Evolutionary conservation across 2,888 invertebrate genomes (phyloP).

Genomic region (Melipona beecheii): DNA sequence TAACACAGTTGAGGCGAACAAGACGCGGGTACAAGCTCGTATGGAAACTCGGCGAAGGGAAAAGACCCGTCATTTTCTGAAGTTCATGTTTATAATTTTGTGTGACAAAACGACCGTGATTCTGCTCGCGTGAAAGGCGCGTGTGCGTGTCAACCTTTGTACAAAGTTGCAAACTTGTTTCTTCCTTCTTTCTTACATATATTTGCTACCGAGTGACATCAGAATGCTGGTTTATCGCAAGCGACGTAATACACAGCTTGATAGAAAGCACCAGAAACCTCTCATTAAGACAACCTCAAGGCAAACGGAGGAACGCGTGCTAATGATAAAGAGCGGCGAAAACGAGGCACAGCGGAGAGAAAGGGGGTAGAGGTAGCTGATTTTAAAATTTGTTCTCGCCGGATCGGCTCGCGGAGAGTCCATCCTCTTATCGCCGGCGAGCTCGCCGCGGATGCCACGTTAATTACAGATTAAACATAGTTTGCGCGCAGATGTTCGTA

Average conservation of each 20-base stretch:
- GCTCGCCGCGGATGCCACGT: not conserved
- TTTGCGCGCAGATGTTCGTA: not conserved
- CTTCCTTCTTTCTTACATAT: not conserved
- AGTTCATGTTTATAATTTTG: conserved; percentile 17
- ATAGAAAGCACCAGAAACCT: not conserved
- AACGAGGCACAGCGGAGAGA: not conserved
- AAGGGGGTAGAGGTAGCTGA: not conserved
- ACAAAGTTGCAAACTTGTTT: conserved; percentile 12
- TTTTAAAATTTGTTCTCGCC: not conserved
- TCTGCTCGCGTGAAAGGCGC: not conserved
- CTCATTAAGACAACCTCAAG: not conserved
- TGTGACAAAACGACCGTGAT: conserved; percentile 11
- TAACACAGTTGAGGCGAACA: conserved; percentile 1
- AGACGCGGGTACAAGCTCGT: not conserved
- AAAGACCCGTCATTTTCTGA: conserved; percentile 9
- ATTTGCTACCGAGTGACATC: not conserved
- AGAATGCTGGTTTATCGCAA: not conserved
- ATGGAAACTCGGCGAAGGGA: conserved; percentile 10
- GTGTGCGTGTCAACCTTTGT: not conserved
- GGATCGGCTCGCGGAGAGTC: not conserved
- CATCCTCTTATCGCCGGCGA: conserved; percentile 10
- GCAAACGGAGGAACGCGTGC: not conserved
- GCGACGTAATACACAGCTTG: not conserved
- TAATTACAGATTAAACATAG: conserved; percentile 26
- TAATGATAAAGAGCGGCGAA: not conserved